Conservation (phyloP, 2,797 vertebrate species). For the Coracias cyanogaster region DNA sequence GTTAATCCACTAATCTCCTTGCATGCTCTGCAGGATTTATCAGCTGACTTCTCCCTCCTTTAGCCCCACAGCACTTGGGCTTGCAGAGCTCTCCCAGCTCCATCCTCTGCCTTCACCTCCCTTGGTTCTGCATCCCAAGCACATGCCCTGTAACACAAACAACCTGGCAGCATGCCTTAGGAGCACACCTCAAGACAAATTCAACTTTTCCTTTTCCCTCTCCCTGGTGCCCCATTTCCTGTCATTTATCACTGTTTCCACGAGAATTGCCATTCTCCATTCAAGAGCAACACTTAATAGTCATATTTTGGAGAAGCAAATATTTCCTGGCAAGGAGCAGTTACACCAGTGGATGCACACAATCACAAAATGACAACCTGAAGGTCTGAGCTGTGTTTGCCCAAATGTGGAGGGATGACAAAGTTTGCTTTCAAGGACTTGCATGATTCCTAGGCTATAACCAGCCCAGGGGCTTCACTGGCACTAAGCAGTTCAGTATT, state of each 20-base stretch:
- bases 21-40: not conserved
- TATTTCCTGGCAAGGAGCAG: not conserved
- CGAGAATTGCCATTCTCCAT: not conserved
- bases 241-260: not conserved
- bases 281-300: not conserved
- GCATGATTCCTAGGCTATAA: not conserved
- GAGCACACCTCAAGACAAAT: not conserved
- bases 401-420: accelerated
- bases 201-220: not conserved
- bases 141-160: not conserved
- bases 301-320: not conserved
- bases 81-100: not conserved
- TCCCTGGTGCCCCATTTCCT: not conserved
- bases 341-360: not conserved
- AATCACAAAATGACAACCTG: accelerated
- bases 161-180: not conserved
- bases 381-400: not conserved
- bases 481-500: not conserved
- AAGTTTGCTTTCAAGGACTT: not conserved
- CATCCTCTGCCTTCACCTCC: not conserved
- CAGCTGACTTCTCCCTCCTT: not conserved
- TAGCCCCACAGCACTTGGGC: accelerated
- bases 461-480: not conserved
- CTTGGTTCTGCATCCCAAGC: not conserved
- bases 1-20: not conserved